Evolutionary conservation across 2,113 vertebrate species (phyloP).

Genomic region (Electrona antarctica): DNA sequence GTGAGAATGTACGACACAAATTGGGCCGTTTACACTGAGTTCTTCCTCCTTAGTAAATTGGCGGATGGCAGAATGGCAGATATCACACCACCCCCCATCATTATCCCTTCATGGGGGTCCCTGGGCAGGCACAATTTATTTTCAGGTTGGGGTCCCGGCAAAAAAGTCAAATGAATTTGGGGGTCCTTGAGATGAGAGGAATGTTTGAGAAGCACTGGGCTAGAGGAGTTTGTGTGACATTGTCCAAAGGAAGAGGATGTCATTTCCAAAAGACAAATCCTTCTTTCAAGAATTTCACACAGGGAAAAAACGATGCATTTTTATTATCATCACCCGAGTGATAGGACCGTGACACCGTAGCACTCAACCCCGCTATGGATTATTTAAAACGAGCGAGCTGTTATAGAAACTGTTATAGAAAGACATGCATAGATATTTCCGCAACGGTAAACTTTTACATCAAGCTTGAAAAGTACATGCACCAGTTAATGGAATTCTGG

Average conservation of each 20-base stretch:
- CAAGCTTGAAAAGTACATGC: conserved; percentile 52
- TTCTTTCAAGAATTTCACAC: background rate
- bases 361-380: conserved; percentile 47
- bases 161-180: no score
- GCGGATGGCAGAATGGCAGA: no score
- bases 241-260: background rate
- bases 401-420: conserved; percentile 27
- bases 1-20: no score
- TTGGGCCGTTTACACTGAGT: no score
- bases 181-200: no score
- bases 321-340: conserved; percentile 30
- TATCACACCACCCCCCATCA: no score
- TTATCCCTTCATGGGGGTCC: no score
- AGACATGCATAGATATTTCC: conserved; percentile 41
- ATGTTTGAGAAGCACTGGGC: no score
- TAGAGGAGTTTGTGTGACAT: background rate
- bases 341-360: conserved; percentile 35
- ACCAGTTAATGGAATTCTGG: conserved; percentile 64
- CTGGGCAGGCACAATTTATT: no score
- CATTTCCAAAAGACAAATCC: background rate
- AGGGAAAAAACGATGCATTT: background rate
- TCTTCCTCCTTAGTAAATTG: no score
- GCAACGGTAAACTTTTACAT: conserved; percentile 55
- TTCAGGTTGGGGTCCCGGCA: no score
- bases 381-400: conserved; percentile 44